A percentile compares a stretch with the other conserved stretches of the same genome.
phyloP scores from a whole-genome alignment of 1,140 invertebrate species.

The Trichonephila inaurata region DNA sequence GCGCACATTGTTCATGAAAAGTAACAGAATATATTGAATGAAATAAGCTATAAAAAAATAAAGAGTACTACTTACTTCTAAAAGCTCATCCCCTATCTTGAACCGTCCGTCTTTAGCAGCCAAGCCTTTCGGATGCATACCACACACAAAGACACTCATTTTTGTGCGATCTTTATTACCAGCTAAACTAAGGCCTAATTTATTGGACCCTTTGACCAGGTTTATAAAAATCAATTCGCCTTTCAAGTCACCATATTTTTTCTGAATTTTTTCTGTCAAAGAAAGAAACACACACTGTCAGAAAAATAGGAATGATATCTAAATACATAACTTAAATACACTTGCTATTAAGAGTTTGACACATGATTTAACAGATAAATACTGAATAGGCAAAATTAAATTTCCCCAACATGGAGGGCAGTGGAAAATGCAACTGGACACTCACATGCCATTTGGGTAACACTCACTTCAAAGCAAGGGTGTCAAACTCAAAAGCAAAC shows the following conservation, averaged over 20 bases:
- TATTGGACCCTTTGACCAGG: conserved; percentile 83
- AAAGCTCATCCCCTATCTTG: conserved; percentile 95
- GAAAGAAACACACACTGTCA: neutral
- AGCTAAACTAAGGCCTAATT: conserved; percentile 93
- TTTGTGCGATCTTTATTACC: conserved; percentile 96
- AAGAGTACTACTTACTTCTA: conserved; percentile 86
- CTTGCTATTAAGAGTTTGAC: too few relatives aligned
- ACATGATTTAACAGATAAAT: too few relatives aligned
- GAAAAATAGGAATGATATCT: too few relatives aligned
- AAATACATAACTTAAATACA: too few relatives aligned
- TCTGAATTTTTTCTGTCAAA: conserved; percentile 80
- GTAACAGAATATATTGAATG: neutral
- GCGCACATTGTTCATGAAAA: too few relatives aligned
- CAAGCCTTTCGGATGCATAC: conserved; percentile 93
- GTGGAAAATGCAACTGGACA: too few relatives aligned
- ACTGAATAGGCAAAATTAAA: too few relatives aligned
- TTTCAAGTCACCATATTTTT: conserved; percentile 90
- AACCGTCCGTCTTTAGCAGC: conserved; percentile 89
- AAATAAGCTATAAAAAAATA: neutral
- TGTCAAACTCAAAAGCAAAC: too few relatives aligned
- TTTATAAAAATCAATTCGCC: conserved; percentile 86
- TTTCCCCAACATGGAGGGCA: too few relatives aligned
- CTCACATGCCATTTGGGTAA: too few relatives aligned
- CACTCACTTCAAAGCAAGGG: too few relatives aligned
- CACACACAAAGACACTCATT: conserved; percentile 98